Evolutionary conservation across 2,888 invertebrate genomes (phyloP), one percentile per base, ranked within the genome.

Genomic region (Aphelenchoides bicaudatus): DNA sequence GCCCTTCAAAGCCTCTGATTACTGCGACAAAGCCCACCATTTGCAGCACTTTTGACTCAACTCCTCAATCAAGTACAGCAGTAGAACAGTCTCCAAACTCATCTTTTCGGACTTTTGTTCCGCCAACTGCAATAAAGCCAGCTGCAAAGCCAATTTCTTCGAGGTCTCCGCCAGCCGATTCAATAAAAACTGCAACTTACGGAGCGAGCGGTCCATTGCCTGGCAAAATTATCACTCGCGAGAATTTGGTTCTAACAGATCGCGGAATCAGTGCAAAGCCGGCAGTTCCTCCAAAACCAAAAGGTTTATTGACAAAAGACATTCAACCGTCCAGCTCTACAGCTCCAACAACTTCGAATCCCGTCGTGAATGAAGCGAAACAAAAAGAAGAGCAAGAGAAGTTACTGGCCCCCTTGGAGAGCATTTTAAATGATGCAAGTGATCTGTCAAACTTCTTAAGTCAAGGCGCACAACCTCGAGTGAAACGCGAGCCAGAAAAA

Each of bases 201-300:
- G 72, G 73, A 8, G 69, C 70, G 2, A 50, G 59, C 3, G 69
- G 74, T 8, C 77, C 76, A 2, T 30, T 76, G 1, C 72, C 74
- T 1, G 78, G 78, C 2, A 69, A 67, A 34, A 71, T 78, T 8
- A 62, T 78, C n/a, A 63, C 65, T 8, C 67, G 65, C 51, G 70
- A 75, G 5, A 70, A 68, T 48, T 61, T 77, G 30, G 61, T 78
- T 10, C 65, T 78, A 5, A 74, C 75, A 3, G 68, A 74, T 1
- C 67, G 68, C 27, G 74, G 73, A 0, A 61, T 71, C 28, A 43
- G 28, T 19, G 55, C 47, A 6, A 61, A 63, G 51, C 48, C 48
- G 3, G 49, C 56, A 16, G 72, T 73, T 51, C 75, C 76, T 0
- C 73, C 74, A 3, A 77, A 77, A 54, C 74, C 75, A 27, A 71